Evolutionary conservation across 1,140 invertebrate genomes (phyloP), one percentile per base, ranked within the genome.

Genomic region (Antheraea pernyi): DNA sequence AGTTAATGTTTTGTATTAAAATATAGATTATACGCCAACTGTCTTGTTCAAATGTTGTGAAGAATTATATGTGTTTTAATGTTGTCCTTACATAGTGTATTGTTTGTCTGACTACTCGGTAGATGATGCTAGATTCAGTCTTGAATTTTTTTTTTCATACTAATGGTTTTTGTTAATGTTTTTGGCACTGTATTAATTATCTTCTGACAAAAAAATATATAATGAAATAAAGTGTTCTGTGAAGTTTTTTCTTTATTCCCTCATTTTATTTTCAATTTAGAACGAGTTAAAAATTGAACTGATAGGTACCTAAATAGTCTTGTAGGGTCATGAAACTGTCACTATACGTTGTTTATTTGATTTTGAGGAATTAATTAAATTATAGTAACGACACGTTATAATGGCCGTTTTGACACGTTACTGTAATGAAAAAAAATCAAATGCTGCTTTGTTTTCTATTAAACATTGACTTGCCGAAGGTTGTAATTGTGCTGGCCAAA

Each of bases 111-210:
- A 76, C 77, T 84, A 81, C 83, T 81, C 74, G 80, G 86, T 91
- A 91, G 86, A 88, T 82, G 70, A 84, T 85, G 89, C 89, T 91
- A 91, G 89, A 86, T 89, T 85, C 89, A 87, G 83, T 82, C 79
- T 53, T 53, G 46, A 53, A 80, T 53, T 3, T 42, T 71, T 86
- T 88, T 89, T 86, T 83, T 85, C 82, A 84, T 88, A 89, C 87
- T 89, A 91, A 89, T 91, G 19, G 19, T 36, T 60, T 67, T 91
- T 91, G 89, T 91, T 91, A 89, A 89, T 89, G 79, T 87, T 91
- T 66, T 91, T 89, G 89, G 89, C 89, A 91, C 87, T 85, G 85
- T 89, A 89, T 89, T 91, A 91, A 91, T 91, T 89, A 91, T 85
- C 88, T 91, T 91, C 88, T 89, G 88, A 89, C 85, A 88, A 91